phyloP scores from a whole-genome alignment of 2,888 invertebrate genomes.

The Drosophila stalkeri region DNA sequence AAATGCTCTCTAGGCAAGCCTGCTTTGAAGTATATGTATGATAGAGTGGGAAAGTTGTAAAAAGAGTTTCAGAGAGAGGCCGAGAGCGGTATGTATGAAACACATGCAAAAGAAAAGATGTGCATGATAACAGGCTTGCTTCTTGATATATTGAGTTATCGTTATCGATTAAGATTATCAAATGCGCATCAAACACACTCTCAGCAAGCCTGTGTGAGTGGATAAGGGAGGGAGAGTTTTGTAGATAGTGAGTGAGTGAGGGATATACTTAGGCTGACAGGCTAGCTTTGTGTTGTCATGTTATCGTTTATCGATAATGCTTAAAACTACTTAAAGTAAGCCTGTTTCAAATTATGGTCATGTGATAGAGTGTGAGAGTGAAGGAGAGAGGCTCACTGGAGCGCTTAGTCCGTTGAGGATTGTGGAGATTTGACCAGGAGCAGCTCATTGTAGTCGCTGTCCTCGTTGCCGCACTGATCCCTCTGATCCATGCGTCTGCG shows the following conservation, averaged over 20 bases:
- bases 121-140: neutral
- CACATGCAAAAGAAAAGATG: neutral
- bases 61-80: too few species aligned
- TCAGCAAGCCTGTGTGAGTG: neutral
- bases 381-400: neutral
- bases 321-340: conserved; percentile 1
- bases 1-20: neutral
- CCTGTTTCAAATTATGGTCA: neutral
- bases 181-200: neutral
- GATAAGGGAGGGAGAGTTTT: neutral
- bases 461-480: conserved; percentile 84
- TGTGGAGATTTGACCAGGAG: conserved; percentile 83
- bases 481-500: conserved; percentile 84
- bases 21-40: neutral
- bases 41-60: too few species aligned
- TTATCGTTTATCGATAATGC: conserved; percentile 19
- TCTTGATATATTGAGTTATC: neutral
- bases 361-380: neutral
- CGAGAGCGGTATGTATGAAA: too few species aligned
- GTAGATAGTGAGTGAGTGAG: neutral
- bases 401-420: conserved; percentile 80
- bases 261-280: neutral
- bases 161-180: neutral
- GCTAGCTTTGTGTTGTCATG: conserved; percentile 1
- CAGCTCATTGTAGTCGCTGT: conserved; percentile 84